These are phyloP conservation scores for Pelecanoides urinatrix DNA, from an alignment of 2,113 vertebrate species.

Conservation along the genomic window DNA sequence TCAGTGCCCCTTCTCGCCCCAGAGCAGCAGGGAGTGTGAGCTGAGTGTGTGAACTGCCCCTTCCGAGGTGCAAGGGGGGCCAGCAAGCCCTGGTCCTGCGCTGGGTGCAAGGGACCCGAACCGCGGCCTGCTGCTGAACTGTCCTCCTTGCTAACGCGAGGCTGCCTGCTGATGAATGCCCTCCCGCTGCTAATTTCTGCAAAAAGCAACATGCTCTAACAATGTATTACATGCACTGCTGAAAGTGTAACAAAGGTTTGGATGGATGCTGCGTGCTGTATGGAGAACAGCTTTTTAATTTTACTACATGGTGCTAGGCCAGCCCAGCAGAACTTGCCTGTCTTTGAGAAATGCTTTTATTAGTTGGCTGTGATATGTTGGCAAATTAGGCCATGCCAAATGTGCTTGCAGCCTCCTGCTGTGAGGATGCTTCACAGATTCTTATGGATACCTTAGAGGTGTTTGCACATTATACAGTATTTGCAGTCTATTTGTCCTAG, in stretches of 20 bases:
- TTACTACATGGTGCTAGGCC: not conserved
- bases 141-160: not conserved
- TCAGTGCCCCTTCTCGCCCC: not conserved
- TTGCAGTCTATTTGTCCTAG: constrained; percentile 37
- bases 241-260: not conserved
- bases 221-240: not conserved
- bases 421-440: not conserved
- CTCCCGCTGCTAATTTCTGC: not conserved
- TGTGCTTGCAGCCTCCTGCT: constrained; percentile 19
- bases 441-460: not conserved
- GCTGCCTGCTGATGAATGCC: not conserved
- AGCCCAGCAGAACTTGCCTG: not conserved
- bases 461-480: not conserved
- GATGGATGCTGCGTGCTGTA: not conserved
- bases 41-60: not conserved
- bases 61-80: not conserved
- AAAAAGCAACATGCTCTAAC: not conserved
- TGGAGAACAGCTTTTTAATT: not conserved
- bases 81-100: not conserved
- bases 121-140: not conserved
- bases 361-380: constrained; percentile 11
- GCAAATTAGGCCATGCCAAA: not conserved
- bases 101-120: fast-evolving
- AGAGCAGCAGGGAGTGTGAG: not conserved
- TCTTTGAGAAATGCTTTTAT: constrained; percentile 35